A percentile compares a stretch with the other conserved stretches of the same genome.
Evolutionary conservation across 53 echinoderm and acorn worm species (phyloP).

Genomic region (Glandiceps talaboti): DNA sequence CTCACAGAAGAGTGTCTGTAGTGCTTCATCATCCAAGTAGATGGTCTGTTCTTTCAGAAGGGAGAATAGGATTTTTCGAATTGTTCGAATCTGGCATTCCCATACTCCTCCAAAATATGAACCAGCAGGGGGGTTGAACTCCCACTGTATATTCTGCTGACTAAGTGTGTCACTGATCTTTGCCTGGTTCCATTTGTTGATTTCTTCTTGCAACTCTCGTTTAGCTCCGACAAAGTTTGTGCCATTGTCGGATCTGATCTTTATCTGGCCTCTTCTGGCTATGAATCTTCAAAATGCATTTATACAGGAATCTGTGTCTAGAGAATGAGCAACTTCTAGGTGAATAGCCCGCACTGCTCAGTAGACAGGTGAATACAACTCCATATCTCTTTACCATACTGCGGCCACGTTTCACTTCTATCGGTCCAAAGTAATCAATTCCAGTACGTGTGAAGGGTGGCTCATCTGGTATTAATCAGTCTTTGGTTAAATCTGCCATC

Average conservation of each 20-base stretch:
- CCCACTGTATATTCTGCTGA: not conserved
- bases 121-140: not conserved
- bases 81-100: not conserved
- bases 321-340: slow-evolving; percentile 28
- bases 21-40: not conserved
- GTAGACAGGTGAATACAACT: slow-evolving; percentile 54
- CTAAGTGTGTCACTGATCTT: slow-evolving; percentile 15
- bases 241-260: slow-evolving; percentile 42
- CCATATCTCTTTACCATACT: slow-evolving; percentile 44
- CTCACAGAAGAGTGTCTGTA: slow-evolving; percentile 32
- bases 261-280: slow-evolving; percentile 31
- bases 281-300: slow-evolving; percentile 49
- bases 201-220: slow-evolving; percentile 25
- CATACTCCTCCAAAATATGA: not conserved
- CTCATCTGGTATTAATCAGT: slow-evolving; percentile 20
- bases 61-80: not conserved
- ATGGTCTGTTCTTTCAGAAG: not conserved
- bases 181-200: slow-evolving; percentile 32
- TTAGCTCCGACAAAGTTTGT: slow-evolving; percentile 40
- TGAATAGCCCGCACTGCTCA: slow-evolving; percentile 40
- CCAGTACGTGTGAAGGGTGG: slow-evolving; percentile 48
- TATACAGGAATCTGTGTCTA: slow-evolving; percentile 42
- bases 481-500: slow-evolving; percentile 50
- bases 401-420: slow-evolving; percentile 41
- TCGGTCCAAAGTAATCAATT: slow-evolving; percentile 55